Conservation (phyloP, 2,888 invertebrate species). For the Mycogona germanica region DNA sequence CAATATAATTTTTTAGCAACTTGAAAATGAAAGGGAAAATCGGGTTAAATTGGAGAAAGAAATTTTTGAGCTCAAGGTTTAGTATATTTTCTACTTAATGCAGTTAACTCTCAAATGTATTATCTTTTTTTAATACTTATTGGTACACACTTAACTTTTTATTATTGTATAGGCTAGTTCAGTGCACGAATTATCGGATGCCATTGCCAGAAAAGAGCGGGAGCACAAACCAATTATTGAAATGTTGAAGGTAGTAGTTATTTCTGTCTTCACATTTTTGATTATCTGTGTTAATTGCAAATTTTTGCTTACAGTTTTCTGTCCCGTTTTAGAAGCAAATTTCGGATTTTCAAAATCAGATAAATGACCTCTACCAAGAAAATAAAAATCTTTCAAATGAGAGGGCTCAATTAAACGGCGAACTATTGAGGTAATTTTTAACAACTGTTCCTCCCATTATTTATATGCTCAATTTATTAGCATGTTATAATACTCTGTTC, state of each 20-base stretch:
- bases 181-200: not conserved
- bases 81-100: too few relatives aligned
- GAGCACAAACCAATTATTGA: not conserved
- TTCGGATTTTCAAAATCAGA: not conserved
- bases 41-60: too few relatives aligned
- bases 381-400: not conserved
- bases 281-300: not conserved
- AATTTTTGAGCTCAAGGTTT: too few relatives aligned
- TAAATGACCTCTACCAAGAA: not conserved
- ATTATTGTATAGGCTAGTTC: not conserved
- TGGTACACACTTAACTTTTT: not conserved
- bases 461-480: not conserved
- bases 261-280: too few relatives aligned
- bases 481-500: not conserved
- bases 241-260: conserved; percentile 2
- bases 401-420: not conserved
- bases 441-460: not conserved
- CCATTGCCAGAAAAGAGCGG: not conserved
- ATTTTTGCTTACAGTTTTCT: not conserved
- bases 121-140: too few relatives aligned
- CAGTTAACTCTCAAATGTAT: too few relatives aligned
- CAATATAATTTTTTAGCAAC: too few relatives aligned
- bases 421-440: not conserved
- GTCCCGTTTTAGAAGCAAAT: not conserved
- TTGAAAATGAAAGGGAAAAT: too few relatives aligned